phyloP scores from a whole-genome alignment of 2,888 invertebrate genomes.

The Lycaena phlaeas region DNA sequence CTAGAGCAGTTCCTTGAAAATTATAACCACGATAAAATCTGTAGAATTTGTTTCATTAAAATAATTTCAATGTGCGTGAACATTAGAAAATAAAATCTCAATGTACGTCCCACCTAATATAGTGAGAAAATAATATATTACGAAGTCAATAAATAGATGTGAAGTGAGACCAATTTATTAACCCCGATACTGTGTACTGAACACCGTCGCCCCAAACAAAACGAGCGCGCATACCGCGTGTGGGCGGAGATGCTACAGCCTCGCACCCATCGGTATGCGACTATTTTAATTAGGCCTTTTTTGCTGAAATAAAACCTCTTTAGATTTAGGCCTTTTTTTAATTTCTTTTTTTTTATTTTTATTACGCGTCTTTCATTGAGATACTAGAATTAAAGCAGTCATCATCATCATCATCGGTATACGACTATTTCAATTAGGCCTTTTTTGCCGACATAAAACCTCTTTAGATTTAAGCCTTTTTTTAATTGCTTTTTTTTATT shows the following conservation, averaged over 20 bases:
- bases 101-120: too few species aligned
- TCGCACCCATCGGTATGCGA: background rate
- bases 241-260: background rate
- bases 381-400: too few species aligned
- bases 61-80: too few species aligned
- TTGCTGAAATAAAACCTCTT: background rate
- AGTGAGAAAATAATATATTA: slow-evolving; percentile 1
- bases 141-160: background rate
- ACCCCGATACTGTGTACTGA: background rate
- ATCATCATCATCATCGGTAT: too few species aligned
- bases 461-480: background rate
- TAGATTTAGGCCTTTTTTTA: too few species aligned
- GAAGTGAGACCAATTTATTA: slow-evolving; percentile 2
- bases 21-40: too few species aligned
- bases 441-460: background rate
- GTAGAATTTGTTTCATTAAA: too few species aligned
- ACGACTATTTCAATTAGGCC: background rate
- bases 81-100: background rate
- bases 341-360: too few species aligned
- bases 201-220: background rate
- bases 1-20: too few species aligned
- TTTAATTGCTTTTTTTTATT: too few species aligned
- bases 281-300: background rate
- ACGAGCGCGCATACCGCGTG: background rate
- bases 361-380: too few species aligned